Conservation (phyloP, 2,797 vertebrate genomes). For the Morelia viridis region DNA sequence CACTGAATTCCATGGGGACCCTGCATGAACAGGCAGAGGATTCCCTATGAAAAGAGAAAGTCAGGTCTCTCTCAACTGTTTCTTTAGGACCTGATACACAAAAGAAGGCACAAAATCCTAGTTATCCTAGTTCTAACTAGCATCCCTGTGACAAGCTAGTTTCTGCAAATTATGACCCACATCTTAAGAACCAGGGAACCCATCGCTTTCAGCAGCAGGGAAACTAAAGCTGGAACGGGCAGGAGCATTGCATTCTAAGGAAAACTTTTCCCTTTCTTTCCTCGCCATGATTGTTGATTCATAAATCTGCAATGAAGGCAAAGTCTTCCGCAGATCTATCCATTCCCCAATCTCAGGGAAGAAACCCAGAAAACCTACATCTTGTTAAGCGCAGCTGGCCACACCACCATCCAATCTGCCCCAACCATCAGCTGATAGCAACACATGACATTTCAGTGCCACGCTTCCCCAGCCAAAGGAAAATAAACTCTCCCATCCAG, state of each 20-base stretch:
- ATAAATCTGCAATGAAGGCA: not conserved
- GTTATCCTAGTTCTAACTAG: not conserved
- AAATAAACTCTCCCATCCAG: not conserved
- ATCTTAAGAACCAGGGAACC: accelerated
- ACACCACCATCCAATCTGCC: not conserved
- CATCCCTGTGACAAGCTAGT: not conserved
- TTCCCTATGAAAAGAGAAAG: not conserved
- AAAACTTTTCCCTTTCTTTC: not conserved
- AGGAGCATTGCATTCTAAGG: not conserved
- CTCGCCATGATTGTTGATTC: not conserved
- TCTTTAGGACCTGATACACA: not conserved
- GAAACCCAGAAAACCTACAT: not conserved
- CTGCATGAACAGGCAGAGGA: not conserved
- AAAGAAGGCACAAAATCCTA: not conserved
- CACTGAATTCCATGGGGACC: not conserved
- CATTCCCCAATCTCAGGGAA: accelerated
- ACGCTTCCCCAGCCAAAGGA: slow-evolving; percentile 28
- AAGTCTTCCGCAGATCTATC: not conserved
- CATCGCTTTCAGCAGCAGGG: not conserved
- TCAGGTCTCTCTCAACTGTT: not conserved
- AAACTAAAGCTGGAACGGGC: not conserved
- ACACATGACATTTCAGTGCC: not conserved
- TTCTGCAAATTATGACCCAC: accelerated
- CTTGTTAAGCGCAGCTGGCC: not conserved
- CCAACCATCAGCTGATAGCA: not conserved